These are phyloP conservation scores for Armadillidium nasatum DNA, from an alignment of 1,140 invertebrate genomes.

Conservation along the genomic window DNA sequence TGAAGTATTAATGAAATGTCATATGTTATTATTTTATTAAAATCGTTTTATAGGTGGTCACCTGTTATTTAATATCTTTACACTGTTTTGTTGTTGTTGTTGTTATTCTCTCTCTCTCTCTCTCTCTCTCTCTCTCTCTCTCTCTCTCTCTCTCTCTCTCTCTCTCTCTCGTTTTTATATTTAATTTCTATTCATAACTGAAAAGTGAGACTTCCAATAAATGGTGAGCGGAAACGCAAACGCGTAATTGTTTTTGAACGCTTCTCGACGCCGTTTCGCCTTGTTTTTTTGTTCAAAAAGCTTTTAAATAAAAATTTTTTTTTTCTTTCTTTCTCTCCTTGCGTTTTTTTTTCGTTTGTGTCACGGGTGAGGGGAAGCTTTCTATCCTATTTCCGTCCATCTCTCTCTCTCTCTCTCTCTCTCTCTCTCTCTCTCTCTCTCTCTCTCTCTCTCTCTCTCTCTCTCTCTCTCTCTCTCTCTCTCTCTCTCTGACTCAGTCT, in stretches of 20 bases:
- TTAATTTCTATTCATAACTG: neutral
- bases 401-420: neutral
- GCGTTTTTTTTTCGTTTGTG: too few species aligned
- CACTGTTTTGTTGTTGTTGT: too few species aligned
- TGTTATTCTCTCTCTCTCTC: neutral
- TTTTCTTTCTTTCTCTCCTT: too few species aligned
- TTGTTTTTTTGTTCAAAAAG: neutral
- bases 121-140: neutral
- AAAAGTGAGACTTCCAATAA: neutral
- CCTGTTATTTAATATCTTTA: too few species aligned
- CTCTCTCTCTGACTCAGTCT: constrained; percentile 28
- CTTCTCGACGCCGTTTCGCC: neutral
- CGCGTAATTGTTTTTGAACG: neutral
- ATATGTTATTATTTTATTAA: too few species aligned
- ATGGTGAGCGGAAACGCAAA: neutral
- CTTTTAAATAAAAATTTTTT: neutral
- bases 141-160: constrained; percentile 17
- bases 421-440: constrained; percentile 1
- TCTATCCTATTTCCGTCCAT: neutral
- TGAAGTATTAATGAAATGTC: too few species aligned
- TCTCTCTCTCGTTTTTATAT: neutral
- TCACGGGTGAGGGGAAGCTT: neutral
- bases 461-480: constrained; percentile 24
- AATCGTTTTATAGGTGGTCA: too few species aligned
- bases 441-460: constrained; percentile 20